These are phyloP conservation scores for Salminus brasiliensis DNA, from an alignment of 2,113 vertebrate species.

Conservation along the genomic window DNA sequence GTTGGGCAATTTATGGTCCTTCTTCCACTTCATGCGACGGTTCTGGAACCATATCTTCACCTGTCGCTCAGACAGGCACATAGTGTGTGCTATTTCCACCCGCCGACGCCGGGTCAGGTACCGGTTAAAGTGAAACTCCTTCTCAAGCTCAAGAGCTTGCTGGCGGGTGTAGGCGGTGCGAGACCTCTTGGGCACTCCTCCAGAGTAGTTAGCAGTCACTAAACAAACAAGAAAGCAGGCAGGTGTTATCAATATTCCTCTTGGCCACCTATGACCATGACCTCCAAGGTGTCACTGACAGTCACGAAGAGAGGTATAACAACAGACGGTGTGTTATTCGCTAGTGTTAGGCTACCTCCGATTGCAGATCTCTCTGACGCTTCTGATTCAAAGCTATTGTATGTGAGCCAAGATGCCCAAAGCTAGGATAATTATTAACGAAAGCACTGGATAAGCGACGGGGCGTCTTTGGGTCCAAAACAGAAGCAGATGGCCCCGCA, in stretches of 20 bases:
- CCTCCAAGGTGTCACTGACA: slow-evolving; percentile 11
- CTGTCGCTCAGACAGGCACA: slow-evolving; percentile 97
- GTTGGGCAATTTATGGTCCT: slow-evolving; percentile 98
- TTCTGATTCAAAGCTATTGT: slow-evolving; percentile 67
- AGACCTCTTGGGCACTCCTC: slow-evolving; percentile 97
- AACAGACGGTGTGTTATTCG: not conserved
- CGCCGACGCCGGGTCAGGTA: slow-evolving; percentile 97
- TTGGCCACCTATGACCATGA: slow-evolving; percentile 6
- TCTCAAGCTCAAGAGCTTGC: slow-evolving; percentile 98
- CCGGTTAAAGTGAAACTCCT: slow-evolving; percentile 99
- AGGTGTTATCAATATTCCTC: slow-evolving; percentile 79
- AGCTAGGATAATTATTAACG: slow-evolving; percentile 82
- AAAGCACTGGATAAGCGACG: slow-evolving; percentile 76
- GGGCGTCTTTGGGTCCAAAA: slow-evolving; percentile 84
- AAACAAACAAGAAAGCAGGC: slow-evolving; percentile 79
- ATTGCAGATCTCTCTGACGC: slow-evolving; percentile 41
- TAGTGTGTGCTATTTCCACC: slow-evolving; percentile 97
- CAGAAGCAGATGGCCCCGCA: slow-evolving; percentile 89
- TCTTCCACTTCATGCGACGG: slow-evolving; percentile 99
- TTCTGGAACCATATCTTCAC: slow-evolving; percentile 99
- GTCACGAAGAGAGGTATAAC: slow-evolving; percentile 1
- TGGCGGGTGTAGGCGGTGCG: slow-evolving; percentile 99
- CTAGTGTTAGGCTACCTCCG: not conserved
- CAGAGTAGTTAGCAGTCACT: slow-evolving; percentile 94
- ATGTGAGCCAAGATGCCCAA: not conserved